A percentile compares a stretch with the other conserved stretches of the same genome.
Conservation (phyloP, 1,140 invertebrate species). For the Eueides isabella region DNA sequence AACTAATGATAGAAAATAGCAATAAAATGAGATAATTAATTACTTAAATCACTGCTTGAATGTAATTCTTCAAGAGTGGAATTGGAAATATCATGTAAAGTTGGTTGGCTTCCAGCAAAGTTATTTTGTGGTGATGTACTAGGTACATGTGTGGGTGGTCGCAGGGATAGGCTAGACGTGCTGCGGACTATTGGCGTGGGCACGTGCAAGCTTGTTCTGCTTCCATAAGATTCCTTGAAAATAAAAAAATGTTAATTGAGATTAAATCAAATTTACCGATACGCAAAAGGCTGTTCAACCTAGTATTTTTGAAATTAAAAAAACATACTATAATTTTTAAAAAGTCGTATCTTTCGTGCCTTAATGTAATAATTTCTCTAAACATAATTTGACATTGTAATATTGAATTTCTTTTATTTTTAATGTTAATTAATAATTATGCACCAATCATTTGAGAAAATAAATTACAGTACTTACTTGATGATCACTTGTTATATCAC, state of each 20-base stretch:
- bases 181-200: slow-evolving; percentile 47
- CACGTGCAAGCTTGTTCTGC: slow-evolving; percentile 47
- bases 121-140: slow-evolving; percentile 41
- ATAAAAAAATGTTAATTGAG: no score
- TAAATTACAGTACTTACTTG: not conserved
- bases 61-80: slow-evolving; percentile 45
- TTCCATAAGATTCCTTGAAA: slow-evolving; percentile 46
- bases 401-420: no score
- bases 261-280: no score
- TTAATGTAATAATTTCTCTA: not conserved
- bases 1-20: no score
- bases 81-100: slow-evolving; percentile 38
- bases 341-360: not conserved
- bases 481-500: not conserved
- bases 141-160: slow-evolving; percentile 37
- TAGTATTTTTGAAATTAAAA: no score
- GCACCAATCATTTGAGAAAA: not conserved
- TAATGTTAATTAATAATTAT: no score
- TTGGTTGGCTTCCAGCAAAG: slow-evolving; percentile 51
- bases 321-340: no score
- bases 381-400: no score
- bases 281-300: no score
- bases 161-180: slow-evolving; percentile 52
- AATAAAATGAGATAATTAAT: no score
- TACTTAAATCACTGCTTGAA: slow-evolving; percentile 58